These are phyloP conservation scores for Masnerella sp. DNA, from an alignment of 2,888 invertebrate genomes.

Conservation along the genomic window DNA sequence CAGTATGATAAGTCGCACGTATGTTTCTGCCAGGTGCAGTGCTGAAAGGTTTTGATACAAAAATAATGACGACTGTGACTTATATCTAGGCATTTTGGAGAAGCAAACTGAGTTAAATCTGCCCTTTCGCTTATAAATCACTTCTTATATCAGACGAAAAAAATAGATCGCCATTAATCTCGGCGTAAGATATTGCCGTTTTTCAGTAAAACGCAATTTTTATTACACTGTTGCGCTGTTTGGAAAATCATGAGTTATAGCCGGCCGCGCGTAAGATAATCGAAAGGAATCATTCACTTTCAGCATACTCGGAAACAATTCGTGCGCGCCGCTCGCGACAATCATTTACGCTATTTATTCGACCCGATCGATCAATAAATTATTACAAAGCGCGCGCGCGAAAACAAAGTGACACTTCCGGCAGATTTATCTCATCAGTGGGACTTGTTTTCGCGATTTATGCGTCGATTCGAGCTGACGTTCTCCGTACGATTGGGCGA, in stretches of 20 bases:
- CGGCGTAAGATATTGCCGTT: constrained; percentile 52
- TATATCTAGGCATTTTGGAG: constrained; percentile 52
- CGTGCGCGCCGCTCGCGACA: constrained; percentile 26
- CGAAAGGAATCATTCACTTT: constrained; percentile 47
- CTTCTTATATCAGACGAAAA: constrained; percentile 48
- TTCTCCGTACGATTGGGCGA: constrained; percentile 27
- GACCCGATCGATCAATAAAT: constrained; percentile 10
- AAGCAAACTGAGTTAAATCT: constrained; percentile 51
- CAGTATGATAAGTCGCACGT: constrained; percentile 54
- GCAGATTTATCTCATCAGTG: constrained; percentile 26
- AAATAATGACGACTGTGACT: constrained; percentile 67
- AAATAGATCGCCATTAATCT: constrained; percentile 56
- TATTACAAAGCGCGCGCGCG: neutral
- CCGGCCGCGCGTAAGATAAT: constrained; percentile 36
- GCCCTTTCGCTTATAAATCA: constrained; percentile 55
- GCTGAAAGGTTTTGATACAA: constrained; percentile 63
- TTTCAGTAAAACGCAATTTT: constrained; percentile 51
- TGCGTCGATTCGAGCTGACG: constrained; percentile 18
- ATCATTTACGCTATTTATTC: constrained; percentile 35
- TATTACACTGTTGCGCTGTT: constrained; percentile 44
- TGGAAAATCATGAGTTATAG: constrained; percentile 47
- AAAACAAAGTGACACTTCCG: constrained; percentile 10
- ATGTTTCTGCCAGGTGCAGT: constrained; percentile 52
- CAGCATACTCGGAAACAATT: constrained; percentile 31
- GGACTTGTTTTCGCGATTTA: constrained; percentile 19